Conservation (phyloP, 92 coral and sea anemone species). For the Anthopleura xanthogrammica region DNA sequence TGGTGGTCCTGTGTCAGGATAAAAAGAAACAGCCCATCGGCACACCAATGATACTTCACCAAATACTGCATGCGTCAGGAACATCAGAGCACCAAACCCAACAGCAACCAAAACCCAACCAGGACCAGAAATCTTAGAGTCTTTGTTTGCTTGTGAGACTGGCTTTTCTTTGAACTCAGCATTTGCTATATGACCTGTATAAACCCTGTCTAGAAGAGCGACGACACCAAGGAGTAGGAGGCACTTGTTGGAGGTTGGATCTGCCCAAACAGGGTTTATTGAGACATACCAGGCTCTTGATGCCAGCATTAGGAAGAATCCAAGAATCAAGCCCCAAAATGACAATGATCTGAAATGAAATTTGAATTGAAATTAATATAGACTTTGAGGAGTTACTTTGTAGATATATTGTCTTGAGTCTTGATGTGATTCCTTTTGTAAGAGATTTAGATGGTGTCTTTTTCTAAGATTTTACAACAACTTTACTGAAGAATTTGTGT, state of each 20-base stretch:
- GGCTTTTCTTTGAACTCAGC: constrained; percentile 44
- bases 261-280: constrained; percentile 90
- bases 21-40: constrained; percentile 92
- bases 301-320: constrained; percentile 74
- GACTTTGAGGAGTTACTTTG: too few relatives aligned
- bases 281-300: constrained; percentile 73
- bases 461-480: too few relatives aligned
- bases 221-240: constrained; percentile 61
- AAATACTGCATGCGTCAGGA: constrained; percentile 82
- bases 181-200: constrained; percentile 64
- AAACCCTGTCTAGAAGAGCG: constrained; percentile 69
- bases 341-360: constrained; percentile 63
- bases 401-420: too few relatives aligned
- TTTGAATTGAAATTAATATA: too few relatives aligned
- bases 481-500: too few relatives aligned
- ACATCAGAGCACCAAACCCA: constrained; percentile 89
- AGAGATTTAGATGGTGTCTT: too few relatives aligned
- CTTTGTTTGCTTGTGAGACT: constrained; percentile 36
- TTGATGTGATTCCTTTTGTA: not conserved
- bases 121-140: constrained; percentile 58
- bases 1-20: constrained; percentile 81
- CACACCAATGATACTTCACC: constrained; percentile 91
- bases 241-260: constrained; percentile 64
- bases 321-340: constrained; percentile 93
- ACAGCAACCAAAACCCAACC: constrained; percentile 79